These are phyloP conservation scores for Uropsilus gracilis DNA, from an alignment of 2,113 vertebrate species.

Conservation along the genomic window DNA sequence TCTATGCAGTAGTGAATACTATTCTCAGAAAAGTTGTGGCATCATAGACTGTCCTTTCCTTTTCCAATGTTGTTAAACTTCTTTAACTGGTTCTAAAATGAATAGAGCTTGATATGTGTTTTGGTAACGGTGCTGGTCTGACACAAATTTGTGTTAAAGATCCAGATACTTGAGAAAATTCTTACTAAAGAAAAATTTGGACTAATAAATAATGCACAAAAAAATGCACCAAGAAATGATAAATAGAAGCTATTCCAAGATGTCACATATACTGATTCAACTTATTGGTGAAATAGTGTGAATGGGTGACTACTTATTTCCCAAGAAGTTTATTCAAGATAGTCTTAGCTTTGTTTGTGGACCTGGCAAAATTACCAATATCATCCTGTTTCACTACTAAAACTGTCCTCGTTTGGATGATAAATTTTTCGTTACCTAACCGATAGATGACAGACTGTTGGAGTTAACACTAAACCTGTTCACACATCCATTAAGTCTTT, in stretches of 20 bases:
- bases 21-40: not conserved
- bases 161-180: not conserved
- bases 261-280: not conserved
- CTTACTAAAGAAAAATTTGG: not conserved
- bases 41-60: not conserved
- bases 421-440: not conserved
- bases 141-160: not conserved
- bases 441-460: not conserved
- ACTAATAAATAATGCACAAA: too few relatives aligned
- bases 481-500: not conserved
- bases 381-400: not conserved
- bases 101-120: not conserved
- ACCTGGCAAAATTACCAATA: not conserved
- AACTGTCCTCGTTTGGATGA: not conserved
- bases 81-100: not conserved
- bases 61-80: not conserved
- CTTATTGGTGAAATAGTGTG: not conserved
- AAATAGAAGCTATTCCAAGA: not conserved
- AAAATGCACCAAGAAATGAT: not conserved
- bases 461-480: not conserved
- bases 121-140: not conserved
- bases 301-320: not conserved
- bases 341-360: not conserved
- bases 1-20: not conserved
- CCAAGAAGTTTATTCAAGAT: not conserved